These are phyloP conservation scores for Dromaius novaehollandiae DNA, from an alignment of 2,113 vertebrate genomes.

Conservation along the genomic window DNA sequence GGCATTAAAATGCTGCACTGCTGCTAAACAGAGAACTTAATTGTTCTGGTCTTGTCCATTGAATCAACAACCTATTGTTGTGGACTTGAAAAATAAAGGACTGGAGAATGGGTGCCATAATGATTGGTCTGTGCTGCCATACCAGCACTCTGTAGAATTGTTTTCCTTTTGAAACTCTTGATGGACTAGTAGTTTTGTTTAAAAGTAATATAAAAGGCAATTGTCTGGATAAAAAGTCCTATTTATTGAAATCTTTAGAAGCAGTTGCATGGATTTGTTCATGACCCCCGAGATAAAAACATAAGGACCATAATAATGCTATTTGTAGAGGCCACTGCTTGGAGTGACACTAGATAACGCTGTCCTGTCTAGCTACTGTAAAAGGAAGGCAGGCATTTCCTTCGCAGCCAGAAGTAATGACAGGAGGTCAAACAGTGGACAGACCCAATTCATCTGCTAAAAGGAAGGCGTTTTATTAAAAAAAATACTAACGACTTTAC, in stretches of 20 bases:
- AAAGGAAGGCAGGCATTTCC: constrained; percentile 75
- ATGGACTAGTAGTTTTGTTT: constrained; percentile 94
- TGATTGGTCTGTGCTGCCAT: constrained; percentile 94
- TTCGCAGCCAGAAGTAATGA: constrained; percentile 73
- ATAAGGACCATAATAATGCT: constrained; percentile 77
- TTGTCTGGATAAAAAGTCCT: constrained; percentile 88
- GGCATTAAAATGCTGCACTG: constrained; percentile 94
- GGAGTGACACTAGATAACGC: constrained; percentile 72
- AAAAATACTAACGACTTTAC: not conserved
- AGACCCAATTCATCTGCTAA: constrained; percentile 66
- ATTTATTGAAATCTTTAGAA: constrained; percentile 85
- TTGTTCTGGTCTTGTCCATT: constrained; percentile 97
- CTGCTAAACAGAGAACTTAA: constrained; percentile 96
- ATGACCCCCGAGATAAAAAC: constrained; percentile 82
- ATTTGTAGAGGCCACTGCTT: constrained; percentile 73
- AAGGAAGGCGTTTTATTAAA: constrained; percentile 4
- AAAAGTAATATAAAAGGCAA: constrained; percentile 91
- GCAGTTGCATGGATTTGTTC: constrained; percentile 82
- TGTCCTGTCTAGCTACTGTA: constrained; percentile 69
- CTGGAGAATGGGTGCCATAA: constrained; percentile 92
- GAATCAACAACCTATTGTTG: constrained; percentile 99
- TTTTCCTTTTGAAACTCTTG: constrained; percentile 89
- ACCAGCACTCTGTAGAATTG: constrained; percentile 88
- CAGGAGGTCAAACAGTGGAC: constrained; percentile 74
- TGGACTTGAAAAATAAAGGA: constrained; percentile 93